Base-by-base conservation (phyloP, 2,888 invertebrate genomes). In the Nezara viridula region DNA sequence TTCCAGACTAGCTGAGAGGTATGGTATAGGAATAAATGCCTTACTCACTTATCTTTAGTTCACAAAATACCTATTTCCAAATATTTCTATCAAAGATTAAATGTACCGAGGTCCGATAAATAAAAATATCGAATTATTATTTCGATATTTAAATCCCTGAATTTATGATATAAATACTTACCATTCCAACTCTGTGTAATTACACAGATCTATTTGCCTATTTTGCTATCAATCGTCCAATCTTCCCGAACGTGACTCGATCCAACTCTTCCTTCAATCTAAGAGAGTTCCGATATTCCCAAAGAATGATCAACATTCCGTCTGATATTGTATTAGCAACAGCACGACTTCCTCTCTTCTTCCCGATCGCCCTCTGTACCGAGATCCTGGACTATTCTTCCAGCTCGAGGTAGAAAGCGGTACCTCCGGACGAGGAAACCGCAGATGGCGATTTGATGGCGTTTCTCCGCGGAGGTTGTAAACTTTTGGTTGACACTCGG, bases 381-480 rank as follows among this genome's bases (percentile, higher is more conserved):
- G 21, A 2, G 44, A 81, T 81, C 81, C 44, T 81, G 44, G 81
- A 81, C 81, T n/a, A 81, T 81, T 81, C 81, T 81, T 81, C 24
- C 81, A 81, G 3, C 0, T 4, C 32, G n/a, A 12, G 40, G 44
- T 81, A 81, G 81, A 81, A 81, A 81, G 81, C 40, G 37, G 37
- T 40, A 9, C 77, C 40, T 27, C 40, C 24, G 77, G 40, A n/a
- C 12, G 37, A 44, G 81, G 50, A 52, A 49, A 50, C 37, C 50
- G 86, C 55, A 40, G 50, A 55, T 86, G 50, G 52, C 4, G 19
- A 44, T 81, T 81, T 47, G 81, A 81, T 44, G 81, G n/a, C n/a
- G 81, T 81, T 81, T 81, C 81, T 44, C 81, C 12, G 10, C 0
- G n/a, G 16, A 3, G 14, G 81, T 73, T 73, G 21, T 73, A 73